These are phyloP conservation scores for Camelus bactrianus DNA, from an alignment of 2,113 vertebrate species.

Conservation along the genomic window DNA sequence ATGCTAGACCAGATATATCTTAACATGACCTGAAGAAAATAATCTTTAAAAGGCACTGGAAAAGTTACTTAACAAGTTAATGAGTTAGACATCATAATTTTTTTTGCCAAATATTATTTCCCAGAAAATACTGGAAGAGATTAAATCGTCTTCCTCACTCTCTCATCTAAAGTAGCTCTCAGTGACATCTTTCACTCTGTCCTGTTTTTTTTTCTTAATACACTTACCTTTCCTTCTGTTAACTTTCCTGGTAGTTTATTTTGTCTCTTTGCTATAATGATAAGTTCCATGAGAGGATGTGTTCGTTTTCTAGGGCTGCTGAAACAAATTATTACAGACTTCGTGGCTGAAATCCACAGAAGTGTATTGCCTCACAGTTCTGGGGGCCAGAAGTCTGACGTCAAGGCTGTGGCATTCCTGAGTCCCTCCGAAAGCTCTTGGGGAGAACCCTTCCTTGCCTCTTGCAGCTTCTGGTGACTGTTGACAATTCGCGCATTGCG, in stretches of 20 bases:
- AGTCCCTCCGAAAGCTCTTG: neutral
- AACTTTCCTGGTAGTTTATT: neutral
- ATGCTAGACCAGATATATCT: neutral
- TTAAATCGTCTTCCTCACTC: neutral
- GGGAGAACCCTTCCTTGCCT: neutral
- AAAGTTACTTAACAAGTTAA: neutral
- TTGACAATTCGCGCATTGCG: rapidly evolving
- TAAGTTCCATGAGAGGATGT: neutral
- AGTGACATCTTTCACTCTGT: neutral
- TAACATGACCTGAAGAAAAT: neutral
- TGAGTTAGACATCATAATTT: neutral
- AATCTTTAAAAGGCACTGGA: neutral
- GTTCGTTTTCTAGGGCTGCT: neutral
- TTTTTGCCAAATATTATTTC: neutral
- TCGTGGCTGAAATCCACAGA: neutral
- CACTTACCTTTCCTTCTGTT: neutral
- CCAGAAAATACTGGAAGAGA: neutral
- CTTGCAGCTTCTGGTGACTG: neutral
- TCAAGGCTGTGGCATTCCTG: neutral
- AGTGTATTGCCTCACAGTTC: neutral
- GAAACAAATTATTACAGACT: neutral
- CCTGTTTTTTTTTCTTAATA: neutral
- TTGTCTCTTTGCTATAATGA: neutral
- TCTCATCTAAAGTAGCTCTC: neutral
- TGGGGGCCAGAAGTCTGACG: neutral